Base-by-base conservation (phyloP, 2,797 vertebrate species). In the Pelobates cultripes region DNA sequence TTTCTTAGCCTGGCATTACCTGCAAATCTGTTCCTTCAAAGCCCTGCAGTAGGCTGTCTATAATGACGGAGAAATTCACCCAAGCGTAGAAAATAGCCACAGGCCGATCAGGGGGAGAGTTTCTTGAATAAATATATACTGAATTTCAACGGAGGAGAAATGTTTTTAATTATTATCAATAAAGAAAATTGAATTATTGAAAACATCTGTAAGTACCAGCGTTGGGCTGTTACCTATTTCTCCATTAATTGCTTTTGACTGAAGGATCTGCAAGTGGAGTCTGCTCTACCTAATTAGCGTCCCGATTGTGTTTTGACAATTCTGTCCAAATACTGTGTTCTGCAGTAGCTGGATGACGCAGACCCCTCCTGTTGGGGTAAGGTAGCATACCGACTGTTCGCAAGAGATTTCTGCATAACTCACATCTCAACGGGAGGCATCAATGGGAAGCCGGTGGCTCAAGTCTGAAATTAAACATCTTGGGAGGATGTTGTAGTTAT, bases 161-260 rank as follows among this genome's bases (percentile, higher is more conserved):
- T 85, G 82, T 71, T 70, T 89, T 88, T 87, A 86, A 88, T 89
- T 90, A 85, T 85, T 84, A 64, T 69, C 70, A 88, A 83, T 42
- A 80, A 82, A 80, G 43, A 73, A 85, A 88, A 84, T 85, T 84
- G 73, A 83, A 41, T 88, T 82, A 91, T 90, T 89, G 69, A 80
- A 89, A 91, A 82, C 91, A 92, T 87, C 75, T 91, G 90, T 73
- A 75, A 73, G 70, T 84, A 86, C 74, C 87, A 0, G 74, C 47
- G 10, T 6, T 6, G 60, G 86, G 85, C 85, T 82, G 86, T 88
- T 89, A 88, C 86, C 89, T 79, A 87, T 85, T 69, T 79, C 55
- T 77, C 74, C 0, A 0, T 70, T 87, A 88, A 90, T 86, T 86
- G 80, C 81, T 82, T 85, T 73, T 88, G 89, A 90, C 85, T 88